Evolutionary conservation across 2,888 invertebrate species (phyloP), one percentile per base, ranked within the genome.

Genomic region (Drosophila monieri): DNA sequence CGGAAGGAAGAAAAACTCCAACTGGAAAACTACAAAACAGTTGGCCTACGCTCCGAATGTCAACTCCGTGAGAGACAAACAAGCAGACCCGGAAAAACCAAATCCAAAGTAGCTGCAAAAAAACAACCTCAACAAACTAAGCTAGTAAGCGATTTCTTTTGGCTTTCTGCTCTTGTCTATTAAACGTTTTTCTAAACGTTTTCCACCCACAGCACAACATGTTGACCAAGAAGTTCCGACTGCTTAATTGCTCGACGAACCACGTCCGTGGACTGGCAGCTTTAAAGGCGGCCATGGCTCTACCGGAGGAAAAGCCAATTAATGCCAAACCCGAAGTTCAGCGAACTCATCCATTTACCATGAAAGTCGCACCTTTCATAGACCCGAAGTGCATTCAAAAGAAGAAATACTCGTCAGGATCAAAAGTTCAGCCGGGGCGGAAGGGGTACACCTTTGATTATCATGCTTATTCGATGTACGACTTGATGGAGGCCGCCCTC

Each of bases 31-130:
- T 51, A 55, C 48, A 65, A 65, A 43, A 47, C 48, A 23, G 67
- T 79, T 67, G 47, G 32, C 39, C 55, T 51, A 48, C 14, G 48
- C 52, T 54, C 53, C 55, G 56, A 74, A 67, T 64, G 65, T 61
- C 59, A 58, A 58, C 39, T 61, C 59, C 47, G 21, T 10, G 23
- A 23, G 15, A 47, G 27, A 46, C 37, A 46, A 59, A 27, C 46
- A 44, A 23, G 32, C 21, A 23, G 23, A 6, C 27, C 27, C 37
- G 32, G 15, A 48, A 41, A 15, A 61, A 47, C 30, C n/a, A n/a
- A 32, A 23, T 15, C 25, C 35, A 18, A 39, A 21, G 6, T 14
- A 47, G 47, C 59, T 60, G 35, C 27, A 18, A 23, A 46, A 46
- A 60, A 57, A 47, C 46, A 60, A 60, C 1, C 10, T 18, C 4